Evolutionary conservation across 2,797 vertebrate species (phyloP).

Genomic region (Margarornis squamiger): DNA sequence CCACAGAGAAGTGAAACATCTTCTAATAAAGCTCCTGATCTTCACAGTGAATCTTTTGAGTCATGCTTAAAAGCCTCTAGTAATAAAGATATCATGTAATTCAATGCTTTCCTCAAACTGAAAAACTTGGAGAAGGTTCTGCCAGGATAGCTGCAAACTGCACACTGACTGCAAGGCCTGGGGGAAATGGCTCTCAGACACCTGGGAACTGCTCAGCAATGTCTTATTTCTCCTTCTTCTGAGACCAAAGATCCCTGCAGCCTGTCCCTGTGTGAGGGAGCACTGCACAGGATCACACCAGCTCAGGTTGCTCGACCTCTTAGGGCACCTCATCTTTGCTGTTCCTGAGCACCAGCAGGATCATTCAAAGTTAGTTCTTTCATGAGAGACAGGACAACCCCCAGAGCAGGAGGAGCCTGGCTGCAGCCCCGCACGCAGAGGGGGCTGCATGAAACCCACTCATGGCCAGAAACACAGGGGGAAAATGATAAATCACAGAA

Average conservation of each 20-base stretch:
- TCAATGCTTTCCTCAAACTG: neutral
- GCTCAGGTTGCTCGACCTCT: neutral
- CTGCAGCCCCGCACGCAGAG: fast-evolving
- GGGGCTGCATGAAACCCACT: neutral
- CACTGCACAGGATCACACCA: neutral
- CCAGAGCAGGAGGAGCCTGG: neutral
- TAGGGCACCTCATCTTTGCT: neutral
- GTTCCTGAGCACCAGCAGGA: neutral
- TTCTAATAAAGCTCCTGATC: neutral
- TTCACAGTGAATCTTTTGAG: neutral
- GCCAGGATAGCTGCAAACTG: neutral
- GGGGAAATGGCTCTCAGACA: neutral
- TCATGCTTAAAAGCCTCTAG: neutral
- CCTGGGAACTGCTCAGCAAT: neutral
- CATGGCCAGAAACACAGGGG: neutral
- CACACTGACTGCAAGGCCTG: fast-evolving
- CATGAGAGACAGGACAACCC: neutral
- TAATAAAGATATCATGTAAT: neutral
- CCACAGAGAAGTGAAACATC: neutral
- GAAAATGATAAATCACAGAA: neutral
- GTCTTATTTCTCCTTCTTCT: neutral
- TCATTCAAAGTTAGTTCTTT: neutral
- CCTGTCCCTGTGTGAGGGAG: neutral
- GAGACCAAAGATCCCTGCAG: neutral
- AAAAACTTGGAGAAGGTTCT: neutral